Percentiles rank a stretch among this genome's conserved stretches.
phyloP scores from a whole-genome alignment of 2,113 vertebrate species.

The Orcinus orca region DNA sequence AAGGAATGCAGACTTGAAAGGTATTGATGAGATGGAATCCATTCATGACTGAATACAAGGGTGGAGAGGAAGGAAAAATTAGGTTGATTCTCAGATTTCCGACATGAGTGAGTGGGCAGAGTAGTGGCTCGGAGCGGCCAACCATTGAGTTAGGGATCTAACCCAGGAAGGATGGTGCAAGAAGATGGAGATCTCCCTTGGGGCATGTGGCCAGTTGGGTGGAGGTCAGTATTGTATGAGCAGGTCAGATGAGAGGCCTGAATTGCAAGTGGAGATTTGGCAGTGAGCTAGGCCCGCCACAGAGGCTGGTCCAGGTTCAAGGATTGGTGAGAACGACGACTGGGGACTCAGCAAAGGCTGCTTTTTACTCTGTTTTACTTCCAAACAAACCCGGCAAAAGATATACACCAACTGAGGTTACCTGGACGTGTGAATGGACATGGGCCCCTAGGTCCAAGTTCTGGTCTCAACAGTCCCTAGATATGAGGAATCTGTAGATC shows the following conservation, averaged over 20 bases:
- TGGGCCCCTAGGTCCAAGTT: background rate
- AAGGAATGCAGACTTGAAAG: background rate
- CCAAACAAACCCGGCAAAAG: background rate
- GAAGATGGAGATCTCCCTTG: background rate
- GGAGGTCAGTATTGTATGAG: background rate
- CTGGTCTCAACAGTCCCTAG: background rate
- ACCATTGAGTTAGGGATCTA: background rate
- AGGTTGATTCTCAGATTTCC: background rate
- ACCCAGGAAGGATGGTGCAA: background rate
- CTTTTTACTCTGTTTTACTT: background rate
- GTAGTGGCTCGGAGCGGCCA: background rate
- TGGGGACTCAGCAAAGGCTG: background rate
- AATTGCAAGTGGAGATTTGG: background rate
- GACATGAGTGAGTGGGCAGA: background rate
- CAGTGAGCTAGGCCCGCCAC: background rate
- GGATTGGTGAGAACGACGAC: background rate
- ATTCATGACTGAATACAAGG: background rate
- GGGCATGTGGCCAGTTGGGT: fast-evolving
- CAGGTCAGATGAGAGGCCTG: background rate
- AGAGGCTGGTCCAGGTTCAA: background rate
- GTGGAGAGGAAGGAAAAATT: background rate
- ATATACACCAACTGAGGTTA: background rate
- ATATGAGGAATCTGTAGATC: background rate
- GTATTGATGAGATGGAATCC: background rate
- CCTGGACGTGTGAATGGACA: background rate